phyloP scores from a whole-genome alignment of 92 coral and sea anemone genomes.

The Porites cylindrica region DNA sequence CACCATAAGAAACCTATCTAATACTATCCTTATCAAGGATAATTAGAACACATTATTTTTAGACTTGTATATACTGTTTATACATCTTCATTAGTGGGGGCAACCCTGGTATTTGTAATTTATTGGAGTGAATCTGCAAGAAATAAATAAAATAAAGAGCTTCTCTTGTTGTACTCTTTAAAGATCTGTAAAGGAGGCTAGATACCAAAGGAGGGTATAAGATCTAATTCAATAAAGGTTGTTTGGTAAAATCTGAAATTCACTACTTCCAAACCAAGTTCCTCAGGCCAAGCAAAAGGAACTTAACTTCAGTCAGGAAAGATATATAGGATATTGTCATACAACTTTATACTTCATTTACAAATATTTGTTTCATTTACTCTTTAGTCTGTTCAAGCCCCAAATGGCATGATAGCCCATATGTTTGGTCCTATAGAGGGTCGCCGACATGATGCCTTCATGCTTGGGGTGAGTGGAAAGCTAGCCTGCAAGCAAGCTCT shows the following conservation, averaged over 20 bases:
- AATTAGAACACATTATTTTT: conserved; percentile 30
- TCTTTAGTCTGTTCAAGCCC: conserved; percentile 60
- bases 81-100: conserved; percentile 15
- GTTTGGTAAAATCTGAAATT: conserved; percentile 50
- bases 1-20: conserved; percentile 38
- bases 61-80: conserved; percentile 3
- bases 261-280: conserved; percentile 41
- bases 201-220: conserved; percentile 45
- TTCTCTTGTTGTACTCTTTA: conserved; percentile 52
- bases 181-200: conserved; percentile 48
- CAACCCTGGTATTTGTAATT: conserved; percentile 18
- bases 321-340: conserved; percentile 30
- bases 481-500: no score
- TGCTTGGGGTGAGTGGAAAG: conserved; percentile 65
- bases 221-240: conserved; percentile 51
- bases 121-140: conserved; percentile 11
- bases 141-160: conserved; percentile 29
- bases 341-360: conserved; percentile 38
- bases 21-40: conserved; percentile 28
- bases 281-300: conserved; percentile 50
- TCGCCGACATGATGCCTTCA: conserved; percentile 68
- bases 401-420: conserved; percentile 61
- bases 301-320: conserved; percentile 36
- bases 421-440: conserved; percentile 75
- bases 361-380: conserved; percentile 25